Percentiles rank a stretch among this genome's conserved stretches.
These are phyloP conservation scores for Pachyuromys duprasi DNA, from an alignment of 2,797 vertebrate species.

Conservation along the genomic window DNA sequence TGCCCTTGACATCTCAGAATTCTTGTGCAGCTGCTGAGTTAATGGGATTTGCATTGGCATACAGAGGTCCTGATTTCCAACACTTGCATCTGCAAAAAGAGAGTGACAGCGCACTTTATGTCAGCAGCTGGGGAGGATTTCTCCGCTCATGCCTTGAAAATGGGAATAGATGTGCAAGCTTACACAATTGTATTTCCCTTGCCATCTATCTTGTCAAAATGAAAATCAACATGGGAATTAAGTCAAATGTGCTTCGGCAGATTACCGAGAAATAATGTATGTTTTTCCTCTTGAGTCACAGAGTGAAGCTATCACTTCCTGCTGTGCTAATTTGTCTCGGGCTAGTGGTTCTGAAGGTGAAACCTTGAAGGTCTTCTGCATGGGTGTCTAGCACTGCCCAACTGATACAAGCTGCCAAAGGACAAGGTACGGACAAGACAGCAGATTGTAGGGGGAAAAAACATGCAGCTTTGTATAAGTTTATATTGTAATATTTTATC, in stretches of 20 bases:
- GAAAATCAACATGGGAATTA: constrained; percentile 79
- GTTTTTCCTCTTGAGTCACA: constrained; percentile 68
- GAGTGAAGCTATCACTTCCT: constrained; percentile 55
- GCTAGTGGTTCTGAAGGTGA: constrained; percentile 74
- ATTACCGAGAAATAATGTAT: constrained; percentile 76
- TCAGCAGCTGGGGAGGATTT: constrained; percentile 54
- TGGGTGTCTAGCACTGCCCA: background rate
- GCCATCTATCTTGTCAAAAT: constrained; percentile 79
- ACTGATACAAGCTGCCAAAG: constrained; percentile 31
- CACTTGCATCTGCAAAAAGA: constrained; percentile 46
- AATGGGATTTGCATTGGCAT: constrained; percentile 46
- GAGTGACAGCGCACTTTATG: constrained; percentile 67
- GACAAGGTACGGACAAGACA: background rate
- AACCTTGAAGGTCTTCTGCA: constrained; percentile 72
- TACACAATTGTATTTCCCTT: constrained; percentile 61
- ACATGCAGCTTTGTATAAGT: background rate
- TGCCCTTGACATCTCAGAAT: constrained; percentile 65
- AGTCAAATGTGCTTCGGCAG: constrained; percentile 74
- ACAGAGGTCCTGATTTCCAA: constrained; percentile 61
- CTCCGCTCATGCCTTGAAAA: constrained; percentile 67
- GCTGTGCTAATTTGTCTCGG: constrained; percentile 76
- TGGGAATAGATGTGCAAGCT: constrained; percentile 78
- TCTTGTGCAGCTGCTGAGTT: constrained; percentile 43
- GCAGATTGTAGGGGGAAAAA: background rate
- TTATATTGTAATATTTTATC: background rate